Conservation (phyloP, 2,113 vertebrate species). For the Cranoglanis bouderius region DNA sequence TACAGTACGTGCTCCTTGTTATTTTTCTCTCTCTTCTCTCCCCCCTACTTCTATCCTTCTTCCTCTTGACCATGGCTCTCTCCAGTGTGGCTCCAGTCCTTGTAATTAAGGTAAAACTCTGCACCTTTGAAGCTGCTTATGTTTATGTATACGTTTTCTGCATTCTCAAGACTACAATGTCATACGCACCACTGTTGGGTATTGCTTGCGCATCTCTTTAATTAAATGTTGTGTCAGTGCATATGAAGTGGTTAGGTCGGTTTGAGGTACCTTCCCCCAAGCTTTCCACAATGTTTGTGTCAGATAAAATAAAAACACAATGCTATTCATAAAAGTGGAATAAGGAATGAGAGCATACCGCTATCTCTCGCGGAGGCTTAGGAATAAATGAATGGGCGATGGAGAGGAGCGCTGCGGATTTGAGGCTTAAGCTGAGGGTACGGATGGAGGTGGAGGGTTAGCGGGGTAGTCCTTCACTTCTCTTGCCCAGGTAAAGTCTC, state of each 20-base stretch:
- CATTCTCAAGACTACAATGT: constrained; percentile 10
- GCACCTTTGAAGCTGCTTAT: background rate
- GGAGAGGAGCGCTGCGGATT: constrained; percentile 41
- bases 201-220: background rate
- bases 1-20: constrained; percentile 10
- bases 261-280: background rate
- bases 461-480: constrained; percentile 30
- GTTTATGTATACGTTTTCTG: background rate
- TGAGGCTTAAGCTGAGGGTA: constrained; percentile 35
- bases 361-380: constrained; percentile 40
- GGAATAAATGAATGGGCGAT: constrained; percentile 43
- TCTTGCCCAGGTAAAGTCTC: constrained; percentile 47
- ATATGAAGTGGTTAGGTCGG: constrained; percentile 23
- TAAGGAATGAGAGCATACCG: constrained; percentile 11
- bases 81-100: background rate
- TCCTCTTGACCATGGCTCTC: background rate
- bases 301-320: constrained; percentile 48
- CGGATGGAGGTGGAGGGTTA: constrained; percentile 32
- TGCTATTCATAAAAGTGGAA: constrained; percentile 41
- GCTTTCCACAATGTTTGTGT: constrained; percentile 21
- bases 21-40: constrained; percentile 23
- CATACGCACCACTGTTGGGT: background rate
- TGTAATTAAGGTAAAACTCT: constrained; percentile 4
- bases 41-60: background rate
- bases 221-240: constrained; percentile 19